Conservation (phyloP, 2,888 invertebrate genomes). For the Napeogenes sylphis region DNA sequence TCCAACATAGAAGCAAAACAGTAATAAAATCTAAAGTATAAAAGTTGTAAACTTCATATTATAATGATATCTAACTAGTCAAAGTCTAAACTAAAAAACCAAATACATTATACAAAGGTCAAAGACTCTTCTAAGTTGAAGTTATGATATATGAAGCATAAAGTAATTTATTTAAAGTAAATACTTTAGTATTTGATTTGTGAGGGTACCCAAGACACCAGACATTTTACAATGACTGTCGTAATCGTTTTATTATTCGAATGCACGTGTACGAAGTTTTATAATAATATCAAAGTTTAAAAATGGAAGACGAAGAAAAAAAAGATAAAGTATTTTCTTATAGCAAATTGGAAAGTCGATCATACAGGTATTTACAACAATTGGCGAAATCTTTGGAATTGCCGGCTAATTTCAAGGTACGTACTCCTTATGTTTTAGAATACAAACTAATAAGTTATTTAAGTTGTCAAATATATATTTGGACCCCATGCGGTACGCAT, state of each 20-base stretch:
- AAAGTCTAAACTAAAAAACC: too few relatives aligned
- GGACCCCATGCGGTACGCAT: too few relatives aligned
- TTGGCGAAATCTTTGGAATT: slow-evolving; percentile 53
- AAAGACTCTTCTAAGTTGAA: background rate
- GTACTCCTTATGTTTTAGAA: slow-evolving; percentile 3
- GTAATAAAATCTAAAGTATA: too few relatives aligned
- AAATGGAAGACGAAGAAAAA: slow-evolving; percentile 34
- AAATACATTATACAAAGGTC: too few relatives aligned
- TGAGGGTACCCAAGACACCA: background rate
- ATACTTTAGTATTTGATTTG: background rate
- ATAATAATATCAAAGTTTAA: slow-evolving; percentile 12
- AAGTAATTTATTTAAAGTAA: slow-evolving; percentile 2
- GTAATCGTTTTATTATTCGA: slow-evolving; percentile 12
- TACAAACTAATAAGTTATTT: too few relatives aligned
- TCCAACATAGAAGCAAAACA: too few relatives aligned
- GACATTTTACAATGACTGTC: slow-evolving; percentile 6
- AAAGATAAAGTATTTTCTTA: slow-evolving; percentile 24
- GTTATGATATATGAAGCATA: background rate
- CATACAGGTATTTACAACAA: slow-evolving; percentile 58
- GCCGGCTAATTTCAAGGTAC: slow-evolving; percentile 65
- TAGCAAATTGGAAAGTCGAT: slow-evolving; percentile 40
- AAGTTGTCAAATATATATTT: too few relatives aligned
- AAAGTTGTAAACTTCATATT: too few relatives aligned
- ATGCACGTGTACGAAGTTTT: slow-evolving; percentile 29
- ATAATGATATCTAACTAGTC: too few relatives aligned